Base-by-base conservation (phyloP, 2,797 vertebrate species). In the Lagocephalus sceleratus region DNA sequence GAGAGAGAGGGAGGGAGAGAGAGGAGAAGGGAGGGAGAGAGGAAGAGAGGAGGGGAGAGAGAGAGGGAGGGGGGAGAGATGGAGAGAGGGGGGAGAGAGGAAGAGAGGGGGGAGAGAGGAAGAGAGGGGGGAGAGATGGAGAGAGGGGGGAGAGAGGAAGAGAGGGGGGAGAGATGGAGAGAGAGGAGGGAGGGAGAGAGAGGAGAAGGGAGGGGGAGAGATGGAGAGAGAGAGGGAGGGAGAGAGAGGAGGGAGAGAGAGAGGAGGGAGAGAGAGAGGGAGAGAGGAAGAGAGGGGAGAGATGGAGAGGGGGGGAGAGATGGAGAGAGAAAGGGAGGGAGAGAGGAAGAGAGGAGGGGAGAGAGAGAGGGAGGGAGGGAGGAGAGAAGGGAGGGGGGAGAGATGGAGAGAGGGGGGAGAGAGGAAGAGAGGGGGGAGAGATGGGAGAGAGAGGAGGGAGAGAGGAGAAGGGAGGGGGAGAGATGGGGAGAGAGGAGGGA, bases 401-500 rank as follows among this genome's bases (percentile, higher is more conserved):
- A n/a, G n/a, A n/a, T n/a, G n/a, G n/a, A n/a, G 21, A 51, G n/a
- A n/a, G n/a, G 19, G 49, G 54, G 47, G 60, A 12, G 11, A 32
- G 11, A 8, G 29, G 12, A n/a, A n/a, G n/a, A n/a, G n/a, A n/a
- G n/a, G n/a, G n/a, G n/a, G n/a, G n/a, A n/a, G 25, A 1, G 6
- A 4, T 26, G 6, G 6, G 3, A 26, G 25, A 8, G 25, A 3
- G 25, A 8, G 25, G 23, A 6, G 3, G 6, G 6, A 23, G 23
- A 23, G 23, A 23, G 23, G 23, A n/a, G n/a, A n/a, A n/a, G 58
- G 57, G 53, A 47, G 57, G 44, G 52, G 14, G 63, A n/a, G n/a
- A n/a, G 59, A 41, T 54, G 47, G 49, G 23, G 49, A 43, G 51
- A 54, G 44, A 16, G 54, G 21, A 51, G 54, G 66, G 63, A 63